Conservation (phyloP, 2,888 invertebrate genomes). For the Syritta pipiens region DNA sequence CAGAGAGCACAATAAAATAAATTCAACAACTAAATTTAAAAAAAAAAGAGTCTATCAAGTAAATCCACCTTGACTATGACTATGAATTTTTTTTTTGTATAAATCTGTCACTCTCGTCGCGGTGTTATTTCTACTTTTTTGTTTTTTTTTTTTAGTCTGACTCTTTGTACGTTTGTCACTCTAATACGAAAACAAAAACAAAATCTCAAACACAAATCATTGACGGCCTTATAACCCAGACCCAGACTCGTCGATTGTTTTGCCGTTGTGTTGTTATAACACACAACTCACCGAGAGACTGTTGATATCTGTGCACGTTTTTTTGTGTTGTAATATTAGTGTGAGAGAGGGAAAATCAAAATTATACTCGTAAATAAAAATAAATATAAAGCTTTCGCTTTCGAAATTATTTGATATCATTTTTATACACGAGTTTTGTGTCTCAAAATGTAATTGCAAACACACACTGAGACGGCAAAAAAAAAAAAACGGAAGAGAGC, state of each 20-base stretch:
- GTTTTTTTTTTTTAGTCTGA: not conserved
- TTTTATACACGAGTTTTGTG: not conserved
- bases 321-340: conserved; percentile 57
- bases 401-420: conserved; percentile 42
- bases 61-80: conserved; percentile 66
- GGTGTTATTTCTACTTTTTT: not conserved
- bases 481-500: no score
- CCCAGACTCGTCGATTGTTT: conserved; percentile 48
- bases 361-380: conserved; percentile 11
- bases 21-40: conserved; percentile 51
- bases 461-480: not conserved
- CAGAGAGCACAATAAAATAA: conserved; percentile 48
- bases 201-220: conserved; percentile 42
- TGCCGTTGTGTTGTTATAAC: not conserved
- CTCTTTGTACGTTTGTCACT: conserved; percentile 30
- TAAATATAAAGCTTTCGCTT: conserved; percentile 58
- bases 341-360: not conserved
- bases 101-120: no score
- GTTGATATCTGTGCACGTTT: conserved; percentile 4
- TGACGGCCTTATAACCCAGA: conserved; percentile 52
- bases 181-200: conserved; percentile 42
- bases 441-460: conserved; percentile 34
- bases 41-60: conserved; percentile 55
- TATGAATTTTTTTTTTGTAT: conserved; percentile 54
- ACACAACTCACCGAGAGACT: conserved; percentile 13